Percentiles rank a stretch among this genome's conserved stretches.
These are phyloP conservation scores for Periplaneta americana DNA, from an alignment of 1,140 invertebrate genomes.

Conservation along the genomic window DNA sequence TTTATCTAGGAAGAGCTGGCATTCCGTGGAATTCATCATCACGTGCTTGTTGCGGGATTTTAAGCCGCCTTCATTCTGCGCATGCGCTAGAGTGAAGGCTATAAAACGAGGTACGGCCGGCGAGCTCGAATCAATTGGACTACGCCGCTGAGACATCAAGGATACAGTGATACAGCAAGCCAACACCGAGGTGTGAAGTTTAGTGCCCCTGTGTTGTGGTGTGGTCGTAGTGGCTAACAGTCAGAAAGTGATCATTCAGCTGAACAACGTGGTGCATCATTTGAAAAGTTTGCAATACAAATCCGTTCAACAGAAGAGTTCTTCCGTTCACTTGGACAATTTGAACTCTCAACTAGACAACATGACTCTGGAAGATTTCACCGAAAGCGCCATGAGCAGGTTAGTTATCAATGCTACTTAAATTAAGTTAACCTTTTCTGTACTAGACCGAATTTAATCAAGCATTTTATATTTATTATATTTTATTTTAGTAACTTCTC, in stretches of 20 bases:
- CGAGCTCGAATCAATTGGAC: too few relatives aligned
- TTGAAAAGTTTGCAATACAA: background rate
- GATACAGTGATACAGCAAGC: background rate
- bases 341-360: background rate
- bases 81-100: background rate
- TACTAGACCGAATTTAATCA: too few relatives aligned
- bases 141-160: too few relatives aligned
- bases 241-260: background rate
- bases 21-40: background rate
- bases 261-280: background rate
- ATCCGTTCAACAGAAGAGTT: background rate
- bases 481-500: too few relatives aligned
- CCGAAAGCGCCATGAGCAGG: background rate
- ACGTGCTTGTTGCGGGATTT: background rate
- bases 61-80: background rate
- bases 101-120: background rate
- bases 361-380: background rate
- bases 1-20: background rate
- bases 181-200: background rate
- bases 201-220: background rate
- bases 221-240: background rate
- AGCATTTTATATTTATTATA: too few relatives aligned
- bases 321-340: background rate
- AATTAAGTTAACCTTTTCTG: too few relatives aligned
- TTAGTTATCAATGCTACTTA: background rate